phyloP scores from a whole-genome alignment of 2,888 invertebrate genomes.

The Clusia tigrina region DNA sequence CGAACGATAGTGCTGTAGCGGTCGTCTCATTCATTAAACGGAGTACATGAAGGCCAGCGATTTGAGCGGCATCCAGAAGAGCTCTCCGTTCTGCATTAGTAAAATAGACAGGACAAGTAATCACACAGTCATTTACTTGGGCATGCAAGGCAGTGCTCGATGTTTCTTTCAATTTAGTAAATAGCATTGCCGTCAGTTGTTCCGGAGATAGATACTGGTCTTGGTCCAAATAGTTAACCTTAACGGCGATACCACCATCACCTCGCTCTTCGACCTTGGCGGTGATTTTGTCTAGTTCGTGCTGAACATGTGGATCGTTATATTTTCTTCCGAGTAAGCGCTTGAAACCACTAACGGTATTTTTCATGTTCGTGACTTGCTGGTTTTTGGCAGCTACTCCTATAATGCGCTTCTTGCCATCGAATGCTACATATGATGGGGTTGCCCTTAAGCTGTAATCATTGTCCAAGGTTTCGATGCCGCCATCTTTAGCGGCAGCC shows the following conservation, averaged over 20 bases:
- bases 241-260: conserved; percentile 85
- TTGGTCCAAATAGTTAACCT: conserved; percentile 88
- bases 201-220: conserved; percentile 87
- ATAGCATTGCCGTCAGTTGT: conserved; percentile 95
- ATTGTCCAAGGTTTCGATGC: no score
- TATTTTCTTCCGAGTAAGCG: conserved; percentile 89
- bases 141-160: conserved; percentile 87
- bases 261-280: conserved; percentile 78
- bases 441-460: no score
- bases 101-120: conserved; percentile 92
- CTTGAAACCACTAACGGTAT: conserved; percentile 94
- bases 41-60: conserved; percentile 92
- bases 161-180: conserved; percentile 94
- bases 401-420: conserved; percentile 88
- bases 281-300: conserved; percentile 81
- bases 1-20: conserved; percentile 95
- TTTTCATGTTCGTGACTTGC: conserved; percentile 95
- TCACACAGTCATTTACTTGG: conserved; percentile 91
- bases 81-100: conserved; percentile 95
- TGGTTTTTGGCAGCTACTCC: conserved; percentile 98
- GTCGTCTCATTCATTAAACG: conserved; percentile 97
- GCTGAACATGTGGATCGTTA: conserved; percentile 86
- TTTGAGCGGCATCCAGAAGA: conserved; percentile 87
- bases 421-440: conserved; percentile 95
- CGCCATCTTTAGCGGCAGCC: no score